Conservation (phyloP, 2,113 vertebrate species). For the Embiotoca jacksoni region DNA sequence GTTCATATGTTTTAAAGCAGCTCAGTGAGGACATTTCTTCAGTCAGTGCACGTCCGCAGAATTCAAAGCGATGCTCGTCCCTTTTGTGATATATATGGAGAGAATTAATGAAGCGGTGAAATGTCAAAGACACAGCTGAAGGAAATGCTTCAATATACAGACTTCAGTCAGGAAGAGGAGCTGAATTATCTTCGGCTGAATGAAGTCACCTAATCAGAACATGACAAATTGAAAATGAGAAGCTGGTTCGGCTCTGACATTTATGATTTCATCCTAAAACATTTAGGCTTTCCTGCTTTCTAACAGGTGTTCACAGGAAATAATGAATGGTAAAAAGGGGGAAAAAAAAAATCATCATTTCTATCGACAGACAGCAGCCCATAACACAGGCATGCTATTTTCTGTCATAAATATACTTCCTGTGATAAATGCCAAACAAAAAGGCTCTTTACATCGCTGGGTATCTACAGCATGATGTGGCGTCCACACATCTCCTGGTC, state of each 20-base stretch:
- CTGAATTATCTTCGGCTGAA: constrained; percentile 32
- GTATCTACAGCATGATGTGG: background rate
- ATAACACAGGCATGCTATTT: constrained; percentile 9
- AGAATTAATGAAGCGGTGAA: background rate
- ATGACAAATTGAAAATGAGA: constrained; percentile 21
- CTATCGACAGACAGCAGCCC: constrained; percentile 14
- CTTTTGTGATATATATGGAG: constrained; percentile 8
- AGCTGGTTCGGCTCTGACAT: constrained; percentile 60
- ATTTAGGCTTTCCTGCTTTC: constrained; percentile 30
- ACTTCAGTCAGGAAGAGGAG: constrained; percentile 25
- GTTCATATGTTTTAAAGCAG: background rate
- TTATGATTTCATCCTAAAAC: constrained; percentile 42
- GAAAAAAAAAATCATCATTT: background rate
- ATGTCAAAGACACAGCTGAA: background rate
- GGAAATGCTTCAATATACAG: constrained; percentile 3
- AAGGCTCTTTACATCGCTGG: background rate
- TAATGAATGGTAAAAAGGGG: background rate
- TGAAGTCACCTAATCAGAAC: constrained; percentile 53
- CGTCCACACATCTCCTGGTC: background rate
- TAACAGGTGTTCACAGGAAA: constrained; percentile 16
- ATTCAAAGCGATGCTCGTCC: background rate
- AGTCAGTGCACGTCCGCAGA: constrained; percentile 4
- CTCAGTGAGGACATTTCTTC: background rate
- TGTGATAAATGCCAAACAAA: constrained; percentile 37
- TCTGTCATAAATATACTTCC: constrained; percentile 6